Base-by-base conservation (phyloP, 2,113 vertebrate genomes). In the Plecotus auritus region DNA sequence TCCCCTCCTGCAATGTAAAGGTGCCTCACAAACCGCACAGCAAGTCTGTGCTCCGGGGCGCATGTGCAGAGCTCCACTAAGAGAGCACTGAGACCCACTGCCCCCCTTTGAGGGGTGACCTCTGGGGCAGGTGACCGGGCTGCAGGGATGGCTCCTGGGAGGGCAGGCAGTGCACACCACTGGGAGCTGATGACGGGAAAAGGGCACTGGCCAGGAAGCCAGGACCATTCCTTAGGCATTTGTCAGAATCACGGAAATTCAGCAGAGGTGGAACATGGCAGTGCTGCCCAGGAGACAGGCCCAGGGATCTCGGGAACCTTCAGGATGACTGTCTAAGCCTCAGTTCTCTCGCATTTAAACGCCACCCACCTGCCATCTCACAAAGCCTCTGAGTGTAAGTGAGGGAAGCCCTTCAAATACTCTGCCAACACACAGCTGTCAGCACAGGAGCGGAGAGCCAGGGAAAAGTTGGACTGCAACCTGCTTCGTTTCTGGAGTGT, bases 1-100 rank as follows among this genome's bases (percentile, higher is more conserved):
- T 99, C 51, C 99, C 99, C 87, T 99, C 99, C 99, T 99, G 97
- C 2, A 96, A 95, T 96, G 96, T 94, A 93, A 64, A 1, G 80
- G 32, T 0, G 0, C 13, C 51, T 42, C 20, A 40, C 40, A 28
- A 16, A 40, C 51, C 7, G 9, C 8, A 45, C 2, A 17, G 42
- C 42, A 47, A 4, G 42, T 18, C 49, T 37, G 76, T 22, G 20
- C 49, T 4, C 49, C 5, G 11, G 10, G 11, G 70, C 12, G 0
- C 47, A 37, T 7, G 61, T 11, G 28, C 74, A 23, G 47, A 35
- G 32, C 76, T 20, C 18, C 47, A 32, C 14, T 45, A 47, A 20
- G 45, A 49, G 30, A 32, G 5, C 28, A 47, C 74, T 20, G 74
- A 77, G 74, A 30, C 30, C 8, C 28, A 9, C 74, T 7, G 17